Conservation (phyloP, 2,113 vertebrate species). For the Andinoacara biseriatus region DNA sequence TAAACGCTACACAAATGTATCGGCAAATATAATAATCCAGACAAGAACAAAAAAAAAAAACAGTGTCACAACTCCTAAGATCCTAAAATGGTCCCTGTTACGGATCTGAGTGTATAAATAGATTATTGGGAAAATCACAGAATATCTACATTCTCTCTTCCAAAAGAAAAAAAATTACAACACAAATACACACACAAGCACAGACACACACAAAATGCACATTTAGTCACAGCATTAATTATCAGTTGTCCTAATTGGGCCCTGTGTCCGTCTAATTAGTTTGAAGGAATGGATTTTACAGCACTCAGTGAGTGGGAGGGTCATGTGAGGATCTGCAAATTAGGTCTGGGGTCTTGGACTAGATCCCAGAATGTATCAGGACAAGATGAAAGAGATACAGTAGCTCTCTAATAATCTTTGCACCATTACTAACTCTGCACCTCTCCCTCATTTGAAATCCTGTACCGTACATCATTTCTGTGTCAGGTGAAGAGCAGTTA, state of each 20-base stretch:
- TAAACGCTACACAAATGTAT: conserved; percentile 20
- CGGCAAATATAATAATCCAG: background rate
- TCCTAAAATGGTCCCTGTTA: background rate
- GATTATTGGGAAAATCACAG: background rate
- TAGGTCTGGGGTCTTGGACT: conserved; percentile 48
- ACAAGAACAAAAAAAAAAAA: background rate
- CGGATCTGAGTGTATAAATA: background rate
- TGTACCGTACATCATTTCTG: conserved; percentile 10
- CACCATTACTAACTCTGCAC: conserved; percentile 20
- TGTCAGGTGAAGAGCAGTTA: conserved; percentile 25
- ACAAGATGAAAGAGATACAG: conserved; percentile 64
- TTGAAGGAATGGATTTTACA: conserved; percentile 52
- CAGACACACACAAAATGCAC: background rate
- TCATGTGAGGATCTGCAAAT: conserved; percentile 67
- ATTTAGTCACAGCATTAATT: conserved; percentile 60
- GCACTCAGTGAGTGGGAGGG: conserved; percentile 57
- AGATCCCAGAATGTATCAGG: conserved; percentile 22
- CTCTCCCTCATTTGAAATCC: conserved; percentile 18
- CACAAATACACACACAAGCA: background rate
- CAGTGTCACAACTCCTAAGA: background rate
- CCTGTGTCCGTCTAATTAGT: conserved; percentile 72
- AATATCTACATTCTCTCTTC: background rate
- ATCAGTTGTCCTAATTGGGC: conserved; percentile 60
- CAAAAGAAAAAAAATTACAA: background rate
- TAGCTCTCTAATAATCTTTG: conserved; percentile 48